Base-by-base conservation (phyloP, 2,888 invertebrate species). In the Tuberolachnus salignus region DNA sequence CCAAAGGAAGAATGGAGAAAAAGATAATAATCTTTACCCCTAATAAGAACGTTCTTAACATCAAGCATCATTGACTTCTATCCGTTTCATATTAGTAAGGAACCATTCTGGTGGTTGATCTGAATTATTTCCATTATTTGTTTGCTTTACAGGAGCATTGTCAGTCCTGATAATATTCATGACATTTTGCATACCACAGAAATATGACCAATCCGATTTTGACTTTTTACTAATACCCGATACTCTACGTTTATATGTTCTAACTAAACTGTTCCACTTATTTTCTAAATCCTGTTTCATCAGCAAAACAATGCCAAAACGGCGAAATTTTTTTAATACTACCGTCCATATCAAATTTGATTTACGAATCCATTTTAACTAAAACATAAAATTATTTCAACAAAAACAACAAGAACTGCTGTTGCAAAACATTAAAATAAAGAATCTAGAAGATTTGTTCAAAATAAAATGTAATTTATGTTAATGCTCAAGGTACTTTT, bases 261-360 rank as follows among this genome's bases (percentile, higher is more conserved):
- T 80, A 6, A 81, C 72, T 61, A 81, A 80, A 61, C 80, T 80
- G 14, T 73, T 71, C 81, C 81, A 81, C 70, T 81, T 81, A 49
- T 80, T 80, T 64, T 81, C 81, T 63, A 80, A 80, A 49, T 78
- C 75, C 63, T 81, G 80, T 81, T 81, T 80, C 61, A 69, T 78
- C 1, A 81, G 11, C 13, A 73, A 67, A 44, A 81, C 63, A 11
- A 80, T 78, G 13, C 78, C 80, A 13, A 78, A 42, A 46, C 78
- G 55, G 16, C 80, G 72, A 44, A 81, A 81, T 78, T 78, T 75
- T 16, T 80, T 75, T 13, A 80, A 72, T 34, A 81, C 71, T 9
- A 69, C 59, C 19, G 72, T 19, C 81, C 81, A 81, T 69, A 78
- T 78, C 16, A 69, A 78, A 78, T 16, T 69, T 19, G 78, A 69